Evolutionary conservation across 2,113 vertebrate species (phyloP), one percentile per base, ranked within the genome.

Genomic region (Myotis yumanensis): DNA sequence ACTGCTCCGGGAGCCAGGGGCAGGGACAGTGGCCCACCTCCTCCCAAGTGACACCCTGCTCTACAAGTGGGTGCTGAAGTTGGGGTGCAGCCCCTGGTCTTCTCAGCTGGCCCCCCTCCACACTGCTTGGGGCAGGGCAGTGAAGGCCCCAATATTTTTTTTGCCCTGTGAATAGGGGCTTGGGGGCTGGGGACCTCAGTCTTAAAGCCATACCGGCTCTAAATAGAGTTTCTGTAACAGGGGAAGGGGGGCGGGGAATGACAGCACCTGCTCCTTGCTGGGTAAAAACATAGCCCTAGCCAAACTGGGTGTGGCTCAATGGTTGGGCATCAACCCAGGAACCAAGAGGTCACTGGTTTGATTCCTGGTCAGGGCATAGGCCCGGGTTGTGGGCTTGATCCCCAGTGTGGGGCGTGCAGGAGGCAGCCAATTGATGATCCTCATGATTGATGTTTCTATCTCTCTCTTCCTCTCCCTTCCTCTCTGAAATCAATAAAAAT

Each of bases 231-330:
- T 85, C 76, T 89, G n/a, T 40, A 51, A 37, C 5, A 37, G 1
- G 2, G 3, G 7, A n/a, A 11, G 4, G 2, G 11, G 16, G 20
- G 1, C 0, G 6, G 30, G 5, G 6, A 11, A 14, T 4, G 32
- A 59, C 3, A 46, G 37, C 30, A 6, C 43, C 4, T 62, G 14
- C 20, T 4, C 32, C 15, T 25, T 1, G 2, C 17, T 37, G 4
- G 4, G 9, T 18, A 7, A 77, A 71, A 68, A 7, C 1, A 1
- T 5, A 68, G 23, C 4, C 3, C 14, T 35, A 28, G 28, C 25
- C 59, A 62, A 28, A 4, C 35, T 4, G 5, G 25, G 71, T 2
- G 2, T 28, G 59, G 59, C 25, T 62, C 59, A 62, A 11, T 1
- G 11, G 59, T 62, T 62, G 59, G 10, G 59, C 59, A 62, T 59